Conservation (phyloP, 2,888 invertebrate species). For the Drosophila infuscata region DNA sequence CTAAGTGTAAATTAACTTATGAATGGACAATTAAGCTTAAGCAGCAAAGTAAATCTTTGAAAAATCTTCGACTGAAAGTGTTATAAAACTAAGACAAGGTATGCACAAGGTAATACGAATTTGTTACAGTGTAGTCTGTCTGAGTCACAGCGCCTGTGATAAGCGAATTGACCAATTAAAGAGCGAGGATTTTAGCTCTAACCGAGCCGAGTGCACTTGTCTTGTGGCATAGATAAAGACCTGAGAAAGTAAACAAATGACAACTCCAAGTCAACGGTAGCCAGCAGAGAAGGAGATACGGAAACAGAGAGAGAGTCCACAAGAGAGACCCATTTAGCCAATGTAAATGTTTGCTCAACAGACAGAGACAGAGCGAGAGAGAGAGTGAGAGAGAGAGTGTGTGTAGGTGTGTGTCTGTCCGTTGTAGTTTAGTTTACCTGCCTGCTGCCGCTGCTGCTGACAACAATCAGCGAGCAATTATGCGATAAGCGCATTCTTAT, state of each 20-base stretch:
- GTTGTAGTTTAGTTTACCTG: conserved; percentile 57
- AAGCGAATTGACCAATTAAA: conserved; percentile 39
- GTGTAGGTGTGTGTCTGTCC: background rate
- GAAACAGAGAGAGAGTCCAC: conserved; percentile 1
- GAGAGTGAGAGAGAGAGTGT: background rate
- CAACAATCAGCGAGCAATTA: conserved; percentile 76
- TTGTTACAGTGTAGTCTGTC: background rate
- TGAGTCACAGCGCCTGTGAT: conserved; percentile 39
- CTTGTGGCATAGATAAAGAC: conserved; percentile 43
- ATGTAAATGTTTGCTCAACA: conserved; percentile 15
- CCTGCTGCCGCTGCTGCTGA: conserved; percentile 45
- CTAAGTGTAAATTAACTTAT: too few relatives aligned
- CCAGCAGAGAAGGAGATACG: background rate
- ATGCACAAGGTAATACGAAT: background rate
- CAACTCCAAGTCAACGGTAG: conserved; percentile 38
- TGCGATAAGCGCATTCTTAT: conserved; percentile 71
- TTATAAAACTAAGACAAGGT: background rate
- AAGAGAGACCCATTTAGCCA: conserved; percentile 9
- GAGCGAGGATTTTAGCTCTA: conserved; percentile 30
- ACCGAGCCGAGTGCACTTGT: conserved; percentile 32
- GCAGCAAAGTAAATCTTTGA: background rate
- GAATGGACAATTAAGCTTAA: background rate
- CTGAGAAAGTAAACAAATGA: conserved; percentile 45
- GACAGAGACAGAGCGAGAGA: background rate
- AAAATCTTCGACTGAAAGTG: background rate